Percentiles rank a stretch among this genome's conserved stretches.
phyloP scores from a whole-genome alignment of 1,140 invertebrate species.

The Tetragnatha versicolor region DNA sequence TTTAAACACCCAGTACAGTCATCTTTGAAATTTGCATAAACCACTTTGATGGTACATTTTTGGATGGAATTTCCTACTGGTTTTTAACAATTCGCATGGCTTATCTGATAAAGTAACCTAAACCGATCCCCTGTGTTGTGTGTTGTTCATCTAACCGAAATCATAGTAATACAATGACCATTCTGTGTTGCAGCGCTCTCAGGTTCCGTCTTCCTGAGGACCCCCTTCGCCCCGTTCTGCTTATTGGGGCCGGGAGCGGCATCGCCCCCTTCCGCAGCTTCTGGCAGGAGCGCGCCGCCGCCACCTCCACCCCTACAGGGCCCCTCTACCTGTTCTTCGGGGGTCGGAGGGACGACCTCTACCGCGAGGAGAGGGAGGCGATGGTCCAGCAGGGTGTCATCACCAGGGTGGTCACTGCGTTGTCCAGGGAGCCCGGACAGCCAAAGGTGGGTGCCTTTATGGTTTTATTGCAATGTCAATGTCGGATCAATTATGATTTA shows the following conservation, averaged over 20 bases:
- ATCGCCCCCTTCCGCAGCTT: constrained; percentile 57
- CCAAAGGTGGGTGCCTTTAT: constrained; percentile 58
- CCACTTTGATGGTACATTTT: too few species aligned
- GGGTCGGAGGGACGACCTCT: constrained; percentile 64
- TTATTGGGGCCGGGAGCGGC: constrained; percentile 56
- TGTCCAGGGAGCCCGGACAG: constrained; percentile 60
- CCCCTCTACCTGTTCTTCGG: constrained; percentile 65
- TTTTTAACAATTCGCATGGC: too few species aligned
- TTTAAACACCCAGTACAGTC: too few species aligned
- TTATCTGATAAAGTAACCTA: too few species aligned
- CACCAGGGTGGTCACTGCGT: constrained; percentile 59
- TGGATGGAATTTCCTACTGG: too few species aligned
- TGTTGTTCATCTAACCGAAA: too few species aligned
- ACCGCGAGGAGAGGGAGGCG: constrained; percentile 60
- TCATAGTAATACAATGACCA: too few species aligned
- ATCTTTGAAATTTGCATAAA: too few species aligned
- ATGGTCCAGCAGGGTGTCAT: constrained; percentile 60
- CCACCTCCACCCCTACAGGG: constrained; percentile 45
- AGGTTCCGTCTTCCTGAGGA: constrained; percentile 51
- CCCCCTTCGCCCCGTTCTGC: constrained; percentile 21
- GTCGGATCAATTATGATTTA: too few species aligned
- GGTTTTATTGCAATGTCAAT: too few species aligned
- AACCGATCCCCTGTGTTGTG: too few species aligned
- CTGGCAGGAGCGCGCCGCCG: constrained; percentile 52
- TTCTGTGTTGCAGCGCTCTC: constrained; percentile 59